Percentiles rank a stretch among this genome's conserved stretches.
Conservation (phyloP, 2,113 vertebrate genomes). For the Entelurus aequoreus region DNA sequence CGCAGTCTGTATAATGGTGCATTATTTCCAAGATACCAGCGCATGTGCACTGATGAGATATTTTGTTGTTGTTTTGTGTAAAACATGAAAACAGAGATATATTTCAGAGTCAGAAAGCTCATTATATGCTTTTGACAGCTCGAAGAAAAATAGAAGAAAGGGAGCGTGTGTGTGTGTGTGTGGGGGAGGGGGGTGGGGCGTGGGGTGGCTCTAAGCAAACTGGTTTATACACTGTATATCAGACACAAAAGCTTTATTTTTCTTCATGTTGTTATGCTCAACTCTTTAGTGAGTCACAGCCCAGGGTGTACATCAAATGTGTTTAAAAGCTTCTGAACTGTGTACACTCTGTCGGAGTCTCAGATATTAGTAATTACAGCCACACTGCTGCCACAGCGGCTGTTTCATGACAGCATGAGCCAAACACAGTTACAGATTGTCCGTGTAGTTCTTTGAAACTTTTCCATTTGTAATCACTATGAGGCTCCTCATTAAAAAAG, state of each 20-base stretch:
- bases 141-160: constrained; percentile 6
- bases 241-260: constrained; percentile 16
- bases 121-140: constrained; percentile 17
- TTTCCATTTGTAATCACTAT: constrained; percentile 36
- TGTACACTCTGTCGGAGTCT: constrained; percentile 16
- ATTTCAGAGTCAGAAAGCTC: constrained; percentile 3
- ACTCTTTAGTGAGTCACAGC: constrained; percentile 28
- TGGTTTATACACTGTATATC: constrained; percentile 9
- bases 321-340: constrained; percentile 31
- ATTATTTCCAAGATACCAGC: constrained; percentile 26
- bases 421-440: constrained; percentile 23
- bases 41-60: constrained; percentile 11
- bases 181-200: background rate
- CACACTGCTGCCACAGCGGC: constrained; percentile 19
- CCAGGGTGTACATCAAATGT: constrained; percentile 31
- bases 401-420: constrained; percentile 38
- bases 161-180: background rate
- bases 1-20: constrained; percentile 10
- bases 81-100: constrained; percentile 22
- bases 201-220: background rate
- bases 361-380: constrained; percentile 44
- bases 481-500: constrained; percentile 36
- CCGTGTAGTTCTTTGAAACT: constrained; percentile 30
- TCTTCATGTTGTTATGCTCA: constrained; percentile 17
- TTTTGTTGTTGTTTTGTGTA: constrained; percentile 8